phyloP scores from a whole-genome alignment of 1,140 invertebrate genomes.

The Zeugodacus cucurbitae region DNA sequence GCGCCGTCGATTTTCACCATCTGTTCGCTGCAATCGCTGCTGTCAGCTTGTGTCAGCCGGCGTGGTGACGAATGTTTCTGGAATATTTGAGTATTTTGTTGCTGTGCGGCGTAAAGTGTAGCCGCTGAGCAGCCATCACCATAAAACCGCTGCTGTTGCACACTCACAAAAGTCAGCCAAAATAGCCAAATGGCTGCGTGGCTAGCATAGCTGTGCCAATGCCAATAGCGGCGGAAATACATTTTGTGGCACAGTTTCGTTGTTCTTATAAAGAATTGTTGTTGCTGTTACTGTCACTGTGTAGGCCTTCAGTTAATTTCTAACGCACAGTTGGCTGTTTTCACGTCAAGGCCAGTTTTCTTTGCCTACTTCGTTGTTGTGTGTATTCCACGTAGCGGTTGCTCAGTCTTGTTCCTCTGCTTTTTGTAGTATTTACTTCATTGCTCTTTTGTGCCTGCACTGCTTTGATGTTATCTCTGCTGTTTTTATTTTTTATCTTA shows the following conservation, averaged over 20 bases:
- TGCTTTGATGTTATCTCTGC: neutral
- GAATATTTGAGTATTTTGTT: constrained; percentile 3
- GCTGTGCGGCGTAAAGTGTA: constrained; percentile 41
- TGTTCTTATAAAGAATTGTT: neutral
- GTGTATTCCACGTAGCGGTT: neutral
- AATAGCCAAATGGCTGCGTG: constrained; percentile 57
- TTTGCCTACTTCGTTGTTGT: neutral
- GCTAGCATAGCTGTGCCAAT: constrained; percentile 2
- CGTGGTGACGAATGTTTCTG: constrained; percentile 12
- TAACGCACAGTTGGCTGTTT: neutral
- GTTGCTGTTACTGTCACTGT: constrained; percentile 1
- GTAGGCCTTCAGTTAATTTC: constrained; percentile 6
- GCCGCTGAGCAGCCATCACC: constrained; percentile 48
- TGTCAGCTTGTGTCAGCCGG: neutral
- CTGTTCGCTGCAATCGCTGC: neutral
- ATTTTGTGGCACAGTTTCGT: constrained; percentile 35
- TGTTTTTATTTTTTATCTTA: neutral
- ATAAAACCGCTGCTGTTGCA: constrained; percentile 54
- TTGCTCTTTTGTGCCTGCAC: neutral
- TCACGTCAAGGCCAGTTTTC: neutral
- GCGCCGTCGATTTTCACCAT: neutral
- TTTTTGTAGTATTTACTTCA: neutral
- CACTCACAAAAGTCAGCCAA: constrained; percentile 58
- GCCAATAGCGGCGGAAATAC: constrained; percentile 26
- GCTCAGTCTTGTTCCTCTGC: neutral